Conservation (phyloP, 2,888 invertebrate genomes). For the Strigamia crassipes region DNA sequence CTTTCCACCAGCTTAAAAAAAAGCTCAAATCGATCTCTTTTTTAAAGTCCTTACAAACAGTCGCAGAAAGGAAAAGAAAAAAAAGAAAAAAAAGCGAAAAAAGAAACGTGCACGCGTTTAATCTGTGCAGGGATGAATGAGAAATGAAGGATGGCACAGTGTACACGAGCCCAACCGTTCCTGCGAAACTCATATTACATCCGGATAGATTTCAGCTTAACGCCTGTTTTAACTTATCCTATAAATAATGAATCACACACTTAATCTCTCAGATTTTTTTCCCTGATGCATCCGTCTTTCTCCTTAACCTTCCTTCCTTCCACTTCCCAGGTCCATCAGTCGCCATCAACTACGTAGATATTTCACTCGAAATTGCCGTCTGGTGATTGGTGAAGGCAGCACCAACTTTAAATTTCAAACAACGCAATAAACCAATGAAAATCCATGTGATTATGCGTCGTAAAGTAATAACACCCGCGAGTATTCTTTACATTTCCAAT, state of each 20-base stretch:
- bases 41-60: background rate
- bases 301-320: background rate
- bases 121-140: background rate
- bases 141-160: background rate
- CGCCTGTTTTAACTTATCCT: background rate
- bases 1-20: background rate
- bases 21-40: background rate
- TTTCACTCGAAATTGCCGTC: background rate
- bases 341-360: background rate
- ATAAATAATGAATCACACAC: background rate
- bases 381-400: background rate
- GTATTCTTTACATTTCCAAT: background rate
- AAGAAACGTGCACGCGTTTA: background rate
- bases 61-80: too few species aligned
- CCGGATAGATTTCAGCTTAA: background rate
- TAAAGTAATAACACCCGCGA: background rate
- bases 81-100: background rate
- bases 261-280: background rate
- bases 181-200: background rate
- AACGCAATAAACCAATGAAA: background rate
- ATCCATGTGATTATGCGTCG: background rate
- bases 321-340: background rate
- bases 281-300: background rate
- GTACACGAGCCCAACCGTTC: background rate
- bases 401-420: background rate